These are phyloP conservation scores for Schizopygopsis malacanthus DNA, from an alignment of 2,797 vertebrate genomes.

Conservation along the genomic window DNA sequence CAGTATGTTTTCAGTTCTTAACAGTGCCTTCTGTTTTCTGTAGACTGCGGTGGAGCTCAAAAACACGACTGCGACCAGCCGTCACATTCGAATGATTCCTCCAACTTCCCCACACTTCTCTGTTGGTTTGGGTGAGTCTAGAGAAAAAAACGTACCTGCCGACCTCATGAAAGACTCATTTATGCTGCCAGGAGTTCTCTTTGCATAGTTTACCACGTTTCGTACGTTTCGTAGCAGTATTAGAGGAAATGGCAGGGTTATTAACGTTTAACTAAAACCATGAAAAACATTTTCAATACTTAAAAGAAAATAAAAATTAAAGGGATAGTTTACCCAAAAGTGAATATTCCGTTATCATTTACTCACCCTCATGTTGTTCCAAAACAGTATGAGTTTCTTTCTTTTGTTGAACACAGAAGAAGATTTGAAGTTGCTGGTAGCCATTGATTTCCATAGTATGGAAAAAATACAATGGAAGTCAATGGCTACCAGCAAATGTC, in stretches of 20 bases:
- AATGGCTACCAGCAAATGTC: too few species aligned
- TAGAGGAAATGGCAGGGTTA: background rate
- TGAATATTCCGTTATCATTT: background rate
- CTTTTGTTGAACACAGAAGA: background rate
- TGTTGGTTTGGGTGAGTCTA: conserved; percentile 86
- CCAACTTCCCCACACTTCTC: conserved; percentile 87
- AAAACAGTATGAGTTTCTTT: background rate
- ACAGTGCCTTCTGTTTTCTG: conserved; percentile 36
- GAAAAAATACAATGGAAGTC: too few species aligned
- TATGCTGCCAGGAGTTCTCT: background rate
- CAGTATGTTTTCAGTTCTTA: conserved; percentile 16
- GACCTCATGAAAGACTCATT: conserved; percentile 21
- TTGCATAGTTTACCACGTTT: background rate
- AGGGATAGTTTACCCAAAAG: too few species aligned
- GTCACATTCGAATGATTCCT: conserved; percentile 85
- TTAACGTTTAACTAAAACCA: background rate
- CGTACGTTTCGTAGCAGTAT: background rate
- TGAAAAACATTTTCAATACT: too few species aligned
- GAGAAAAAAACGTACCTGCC: background rate
- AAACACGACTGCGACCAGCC: conserved; percentile 86
- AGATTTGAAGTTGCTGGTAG: background rate
- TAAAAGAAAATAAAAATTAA: too few species aligned
- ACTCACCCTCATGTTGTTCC: background rate
- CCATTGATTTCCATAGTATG: too few species aligned
- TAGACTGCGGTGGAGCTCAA: conserved; percentile 87